Evolutionary conservation across 2,113 vertebrate species (phyloP).

Genomic region (Apeltes quadracus): DNA sequence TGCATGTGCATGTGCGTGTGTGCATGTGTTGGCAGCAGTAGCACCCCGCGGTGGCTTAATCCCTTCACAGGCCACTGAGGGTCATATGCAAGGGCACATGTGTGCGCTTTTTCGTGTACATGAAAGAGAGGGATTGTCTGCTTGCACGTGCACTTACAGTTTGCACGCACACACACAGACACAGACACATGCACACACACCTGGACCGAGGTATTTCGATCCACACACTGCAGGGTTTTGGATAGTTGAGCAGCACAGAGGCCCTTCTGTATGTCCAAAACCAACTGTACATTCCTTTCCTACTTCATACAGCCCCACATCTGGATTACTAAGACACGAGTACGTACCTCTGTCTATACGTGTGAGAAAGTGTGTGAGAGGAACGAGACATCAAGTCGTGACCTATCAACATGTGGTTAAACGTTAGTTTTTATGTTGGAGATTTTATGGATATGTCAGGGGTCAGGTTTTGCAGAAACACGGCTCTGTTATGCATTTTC

Average conservation of each 20-base stretch:
- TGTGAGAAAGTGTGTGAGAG: conserved; percentile 34
- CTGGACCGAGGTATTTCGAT: conserved; percentile 41
- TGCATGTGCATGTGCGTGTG: conserved; percentile 15
- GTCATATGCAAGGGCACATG: conserved; percentile 35
- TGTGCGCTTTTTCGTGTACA: conserved; percentile 19
- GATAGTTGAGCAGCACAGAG: conserved; percentile 55
- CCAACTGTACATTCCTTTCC: conserved; percentile 67
- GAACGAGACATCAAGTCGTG: conserved; percentile 42
- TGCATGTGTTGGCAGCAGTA: conserved; percentile 51
- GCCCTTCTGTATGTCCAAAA: conserved; percentile 64
- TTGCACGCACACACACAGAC: conserved; percentile 6
- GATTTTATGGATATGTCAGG: conserved; percentile 27
- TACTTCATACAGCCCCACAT: conserved; percentile 61
- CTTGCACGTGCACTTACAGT: not conserved
- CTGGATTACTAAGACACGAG: conserved; percentile 49
- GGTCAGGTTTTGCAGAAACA: not conserved
- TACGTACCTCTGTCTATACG: conserved; percentile 43
- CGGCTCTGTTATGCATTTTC: not conserved
- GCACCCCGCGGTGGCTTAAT: conserved; percentile 62
- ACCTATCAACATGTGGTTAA: conserved; percentile 33
- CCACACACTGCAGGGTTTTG: conserved; percentile 21
- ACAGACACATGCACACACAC: conserved; percentile 26
- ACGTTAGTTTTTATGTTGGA: conserved; percentile 23
- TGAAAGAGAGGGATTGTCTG: conserved; percentile 40
- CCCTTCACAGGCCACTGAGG: conserved; percentile 48